Base-by-base conservation (phyloP, 2,888 invertebrate genomes). In the Cyrtodaria siliqua region DNA sequence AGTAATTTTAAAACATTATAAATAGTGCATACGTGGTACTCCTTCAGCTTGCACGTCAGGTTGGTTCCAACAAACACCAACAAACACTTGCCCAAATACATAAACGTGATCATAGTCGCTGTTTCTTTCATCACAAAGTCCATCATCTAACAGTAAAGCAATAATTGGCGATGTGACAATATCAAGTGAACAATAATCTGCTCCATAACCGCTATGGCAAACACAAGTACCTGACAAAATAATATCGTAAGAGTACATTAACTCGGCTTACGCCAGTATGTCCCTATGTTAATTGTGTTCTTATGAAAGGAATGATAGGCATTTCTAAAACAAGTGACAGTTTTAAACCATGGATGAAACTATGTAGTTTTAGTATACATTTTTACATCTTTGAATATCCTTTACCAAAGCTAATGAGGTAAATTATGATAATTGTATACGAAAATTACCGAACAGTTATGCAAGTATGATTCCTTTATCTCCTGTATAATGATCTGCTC, bases 181-280 rank as follows among this genome's bases (percentile, higher is more conserved):
- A 23, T 71, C 59, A 16, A 71, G 47, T 1, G 71, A 71, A 44
- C 71, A 71, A 49, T 71, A 56, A 14, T 29, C 47, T 8, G 49
- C 50, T 40, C 63, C 71, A 50, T 47, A 63, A 12, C 64, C 64
- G 3, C 16, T 24, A 49, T 71, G 8, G 18, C 71, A 71, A 6
- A 20, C 33, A 57, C 71, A 71, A 2, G 50, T 59, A 16, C 71
- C 71, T 71, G 29, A 52, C 49, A 49, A n/a, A n/a, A n/a, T n/a
- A n/a, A n/a, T n/a, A n/a, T n/a, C n/a, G n/a, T n/a, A n/a, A n/a
- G n/a, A n/a, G n/a, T n/a, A n/a, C n/a, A n/a, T n/a, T n/a, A n/a
- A n/a, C n/a, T n/a, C n/a, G n/a, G n/a, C n/a, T n/a, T n/a, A n/a
- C n/a, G n/a, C n/a, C n/a, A n/a, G n/a, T n/a, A n/a, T n/a, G n/a